Evolutionary conservation across 2,888 invertebrate species (phyloP), one percentile per base, ranked within the genome.

Genomic region (Trichopoda pennipes): DNA sequence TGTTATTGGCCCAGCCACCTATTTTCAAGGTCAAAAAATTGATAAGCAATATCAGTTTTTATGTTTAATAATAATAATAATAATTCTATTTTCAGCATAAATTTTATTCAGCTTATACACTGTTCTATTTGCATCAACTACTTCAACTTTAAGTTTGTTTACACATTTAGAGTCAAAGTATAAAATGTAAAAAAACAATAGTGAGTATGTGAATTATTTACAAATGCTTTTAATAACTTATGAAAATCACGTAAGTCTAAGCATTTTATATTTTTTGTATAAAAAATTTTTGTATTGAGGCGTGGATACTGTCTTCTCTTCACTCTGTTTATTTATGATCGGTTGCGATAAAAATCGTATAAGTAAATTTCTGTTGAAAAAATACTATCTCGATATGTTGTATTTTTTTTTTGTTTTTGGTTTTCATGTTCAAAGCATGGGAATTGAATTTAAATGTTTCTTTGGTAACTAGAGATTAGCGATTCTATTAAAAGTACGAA

Each of bases 211-310:
- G 21, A 69, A 19, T 53, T 61, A 75, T 61, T 53, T 61, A 38
- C 55, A 55, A 61, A 61, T 49, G 17, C 35, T 64, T 63, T 9
- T 49, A 38, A 56, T 12, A 49, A 49, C 66, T 75, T 58, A 66
- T 66, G 56, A 66, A 66, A 75, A 66, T 56, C 66, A 75, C 74
- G 74, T 75, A 75, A 58, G 49, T 28, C 58, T 14, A 49, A 76
- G 17, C 69, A 55, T 55, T 77, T 77, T 77, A 69, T 56, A 38
- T 8, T 69, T 32, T 63, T 21, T 63, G 17, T 49, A 16, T 49
- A 32, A 28, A 51, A 42, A 9, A 3, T 42, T 38, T 70, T 23
- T 42, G 44, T 23, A 14, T 58, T 58, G 42, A 75, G 42, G 60
- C 51, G 68, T 53, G 66, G 35, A 51, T 51, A 9, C 28, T 47